A percentile compares a stretch with the other conserved stretches of the same genome.
Conservation (phyloP, 2,113 vertebrate species). For the Deroptyus accipitrinus region DNA sequence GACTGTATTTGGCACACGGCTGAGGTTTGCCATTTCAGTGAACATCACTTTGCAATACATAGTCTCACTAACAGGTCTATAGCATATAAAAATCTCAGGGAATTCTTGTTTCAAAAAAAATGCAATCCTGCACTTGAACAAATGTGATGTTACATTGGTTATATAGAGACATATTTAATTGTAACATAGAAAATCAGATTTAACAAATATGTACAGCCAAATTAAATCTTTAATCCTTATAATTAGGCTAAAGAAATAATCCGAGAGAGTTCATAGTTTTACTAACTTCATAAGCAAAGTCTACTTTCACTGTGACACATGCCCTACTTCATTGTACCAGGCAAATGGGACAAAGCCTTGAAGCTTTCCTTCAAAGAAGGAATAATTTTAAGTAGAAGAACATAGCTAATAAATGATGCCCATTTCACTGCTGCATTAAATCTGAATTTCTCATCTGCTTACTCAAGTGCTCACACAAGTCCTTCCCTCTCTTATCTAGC, state of each 20-base stretch:
- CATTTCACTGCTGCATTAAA: background rate
- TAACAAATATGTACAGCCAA: background rate
- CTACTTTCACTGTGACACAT: background rate
- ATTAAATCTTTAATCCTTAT: background rate
- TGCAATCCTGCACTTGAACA: background rate
- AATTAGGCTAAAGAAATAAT: background rate
- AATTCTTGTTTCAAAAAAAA: background rate
- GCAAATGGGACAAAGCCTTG: background rate
- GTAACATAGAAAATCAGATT: background rate
- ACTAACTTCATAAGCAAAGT: background rate
- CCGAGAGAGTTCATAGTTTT: background rate
- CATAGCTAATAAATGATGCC: background rate
- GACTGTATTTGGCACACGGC: background rate
- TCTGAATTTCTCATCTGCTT: background rate
- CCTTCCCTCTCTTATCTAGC: background rate
- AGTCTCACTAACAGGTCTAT: background rate
- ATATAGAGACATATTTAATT: background rate
- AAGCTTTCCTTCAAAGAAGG: background rate
- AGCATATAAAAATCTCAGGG: background rate
- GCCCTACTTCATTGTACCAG: background rate
- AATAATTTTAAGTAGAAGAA: background rate
- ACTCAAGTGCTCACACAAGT: background rate
- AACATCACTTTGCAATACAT: background rate
- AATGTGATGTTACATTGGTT: background rate
- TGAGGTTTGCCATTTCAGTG: background rate